Conservation (phyloP, 2,113 vertebrate genomes). For the Mesitornis unicolor region DNA sequence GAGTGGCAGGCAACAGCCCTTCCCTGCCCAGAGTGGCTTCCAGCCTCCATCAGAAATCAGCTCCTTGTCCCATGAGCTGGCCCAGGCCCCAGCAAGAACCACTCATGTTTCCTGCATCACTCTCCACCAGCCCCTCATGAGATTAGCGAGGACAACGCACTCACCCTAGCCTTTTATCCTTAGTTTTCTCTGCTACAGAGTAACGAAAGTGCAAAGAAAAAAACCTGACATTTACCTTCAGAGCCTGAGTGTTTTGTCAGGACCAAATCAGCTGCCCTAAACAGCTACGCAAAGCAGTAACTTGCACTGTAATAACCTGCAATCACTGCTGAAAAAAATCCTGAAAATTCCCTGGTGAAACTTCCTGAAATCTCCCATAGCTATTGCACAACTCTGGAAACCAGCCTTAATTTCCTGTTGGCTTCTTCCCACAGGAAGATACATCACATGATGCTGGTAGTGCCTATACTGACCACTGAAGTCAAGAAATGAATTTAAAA, state of each 20-base stretch:
- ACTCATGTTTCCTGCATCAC: fast-evolving
- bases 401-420: background rate
- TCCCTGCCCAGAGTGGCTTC: background rate
- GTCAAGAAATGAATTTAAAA: background rate
- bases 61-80: background rate
- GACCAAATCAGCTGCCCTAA: background rate
- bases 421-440: background rate
- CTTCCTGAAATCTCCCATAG: background rate
- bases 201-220: background rate
- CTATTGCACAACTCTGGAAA: background rate
- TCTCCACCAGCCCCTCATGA: background rate
- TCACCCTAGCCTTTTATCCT: background rate
- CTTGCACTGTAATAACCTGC: background rate
- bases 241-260: background rate
- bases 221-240: background rate
- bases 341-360: background rate
- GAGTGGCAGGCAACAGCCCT: fast-evolving
- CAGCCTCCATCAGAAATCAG: background rate
- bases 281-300: background rate
- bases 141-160: fast-evolving
- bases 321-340: background rate
- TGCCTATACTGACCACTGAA: background rate
- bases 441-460: background rate
- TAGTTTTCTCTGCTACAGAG: background rate
- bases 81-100: background rate